phyloP scores from a whole-genome alignment of 2,797 vertebrate species.

The Poecilia wingei region DNA sequence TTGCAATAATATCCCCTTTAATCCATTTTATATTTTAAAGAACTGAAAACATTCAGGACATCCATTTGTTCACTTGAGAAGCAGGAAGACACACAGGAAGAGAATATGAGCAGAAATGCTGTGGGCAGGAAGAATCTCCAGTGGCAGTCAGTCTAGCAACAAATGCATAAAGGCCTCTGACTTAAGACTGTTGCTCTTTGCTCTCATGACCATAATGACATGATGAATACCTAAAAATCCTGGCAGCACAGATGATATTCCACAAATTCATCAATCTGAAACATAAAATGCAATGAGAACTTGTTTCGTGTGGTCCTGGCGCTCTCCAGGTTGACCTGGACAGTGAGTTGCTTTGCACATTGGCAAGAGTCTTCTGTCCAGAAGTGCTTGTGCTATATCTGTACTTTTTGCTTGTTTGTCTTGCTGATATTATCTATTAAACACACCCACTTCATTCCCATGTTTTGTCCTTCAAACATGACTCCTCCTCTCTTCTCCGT shows the following conservation, averaged over 20 bases:
- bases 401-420: constrained; percentile 44
- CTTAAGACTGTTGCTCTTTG: background rate
- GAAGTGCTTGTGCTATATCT: constrained; percentile 15
- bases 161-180: background rate
- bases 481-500: constrained; percentile 40
- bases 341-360: background rate
- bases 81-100: background rate
- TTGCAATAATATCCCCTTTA: background rate
- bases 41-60: background rate
- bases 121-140: background rate
- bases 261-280: background rate
- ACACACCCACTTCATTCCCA: constrained; percentile 44
- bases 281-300: background rate
- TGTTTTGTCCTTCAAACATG: constrained; percentile 65
- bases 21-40: background rate
- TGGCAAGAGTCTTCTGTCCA: constrained; percentile 47
- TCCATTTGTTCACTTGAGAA: background rate
- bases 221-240: background rate
- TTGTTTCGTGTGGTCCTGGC: background rate
- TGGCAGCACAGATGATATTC: background rate
- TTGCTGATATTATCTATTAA: constrained; percentile 41
- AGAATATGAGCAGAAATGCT: background rate
- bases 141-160: background rate
- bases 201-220: background rate
- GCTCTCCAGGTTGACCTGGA: background rate